Percentiles rank a stretch among this genome's conserved stretches.
Evolutionary conservation across 2,888 invertebrate species (phyloP).

Genomic region (Sabellastarte sp.): DNA sequence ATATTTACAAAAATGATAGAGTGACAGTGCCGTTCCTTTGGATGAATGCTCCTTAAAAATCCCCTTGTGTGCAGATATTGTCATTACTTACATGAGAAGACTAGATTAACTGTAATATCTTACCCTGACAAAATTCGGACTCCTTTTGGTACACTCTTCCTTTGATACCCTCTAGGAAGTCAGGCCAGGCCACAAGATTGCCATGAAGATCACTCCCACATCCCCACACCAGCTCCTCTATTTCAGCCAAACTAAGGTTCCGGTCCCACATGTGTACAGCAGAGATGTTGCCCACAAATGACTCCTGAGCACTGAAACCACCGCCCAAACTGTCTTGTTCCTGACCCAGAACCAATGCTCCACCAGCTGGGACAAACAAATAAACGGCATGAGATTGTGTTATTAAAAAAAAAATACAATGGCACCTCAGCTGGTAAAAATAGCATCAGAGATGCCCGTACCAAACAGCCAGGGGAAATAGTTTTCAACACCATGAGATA

Average conservation of each 20-base stretch:
- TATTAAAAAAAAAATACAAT: not conserved
- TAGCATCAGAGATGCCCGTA: no score
- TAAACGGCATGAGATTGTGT: conserved; percentile 6
- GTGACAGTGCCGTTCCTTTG: no score
- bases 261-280: conserved; percentile 68
- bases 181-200: conserved; percentile 67
- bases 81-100: no score
- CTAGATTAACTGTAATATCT: no score
- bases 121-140: conserved; percentile 66
- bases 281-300: conserved; percentile 69
- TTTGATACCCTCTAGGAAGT: conserved; percentile 63
- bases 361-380: no score
- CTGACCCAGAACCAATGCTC: conserved; percentile 69
- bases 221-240: conserved; percentile 51
- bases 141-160: conserved; percentile 64
- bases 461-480: no score
- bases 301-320: conserved; percentile 69
- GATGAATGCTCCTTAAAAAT: no score
- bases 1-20: no score
- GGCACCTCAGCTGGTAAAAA: no score
- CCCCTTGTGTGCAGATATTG: no score
- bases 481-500: no score
- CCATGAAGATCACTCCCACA: conserved; percentile 57
- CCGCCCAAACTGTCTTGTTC: conserved; percentile 70
- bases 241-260: conserved; percentile 59